Evolutionary conservation across 2,888 invertebrate genomes (phyloP).

Genomic region (Pristionchus fissidentatus): DNA sequence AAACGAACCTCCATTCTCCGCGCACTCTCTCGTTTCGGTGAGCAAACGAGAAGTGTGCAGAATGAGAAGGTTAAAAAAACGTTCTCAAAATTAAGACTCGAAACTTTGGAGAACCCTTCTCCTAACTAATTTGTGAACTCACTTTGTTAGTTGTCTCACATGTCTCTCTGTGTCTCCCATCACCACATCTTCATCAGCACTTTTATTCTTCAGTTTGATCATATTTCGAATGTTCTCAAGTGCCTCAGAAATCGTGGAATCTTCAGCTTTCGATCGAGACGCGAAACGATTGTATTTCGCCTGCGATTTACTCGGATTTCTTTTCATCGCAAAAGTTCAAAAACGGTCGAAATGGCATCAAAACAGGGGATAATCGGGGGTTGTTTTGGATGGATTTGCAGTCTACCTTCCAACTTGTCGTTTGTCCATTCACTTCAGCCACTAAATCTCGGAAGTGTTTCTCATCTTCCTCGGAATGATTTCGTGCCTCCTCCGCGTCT

Average conservation of each 20-base stretch:
- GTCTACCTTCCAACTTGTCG: slow-evolving; percentile 40
- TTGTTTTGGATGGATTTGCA: neutral
- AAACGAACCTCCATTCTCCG: too few species aligned
- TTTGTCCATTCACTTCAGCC: slow-evolving; percentile 23
- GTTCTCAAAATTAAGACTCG: too few species aligned
- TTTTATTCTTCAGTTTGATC: slow-evolving; percentile 13
- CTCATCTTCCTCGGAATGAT: slow-evolving; percentile 47
- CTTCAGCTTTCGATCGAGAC: slow-evolving; percentile 57
- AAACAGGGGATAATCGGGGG: neutral
- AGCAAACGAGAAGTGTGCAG: too few species aligned
- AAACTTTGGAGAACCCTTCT: too few species aligned
- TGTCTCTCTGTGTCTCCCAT: slow-evolving; percentile 51
- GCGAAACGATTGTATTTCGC: slow-evolving; percentile 59
- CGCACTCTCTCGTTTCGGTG: too few species aligned
- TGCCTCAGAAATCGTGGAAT: slow-evolving; percentile 49
- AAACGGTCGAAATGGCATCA: neutral
- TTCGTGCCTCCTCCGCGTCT: neutral
- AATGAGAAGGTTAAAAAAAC: too few species aligned
- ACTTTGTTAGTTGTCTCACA: slow-evolving; percentile 49
- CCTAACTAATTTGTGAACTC: too few species aligned
- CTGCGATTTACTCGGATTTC: slow-evolving; percentile 4
- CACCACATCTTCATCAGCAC: neutral
- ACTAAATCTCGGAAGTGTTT: slow-evolving; percentile 49
- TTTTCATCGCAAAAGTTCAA: neutral
- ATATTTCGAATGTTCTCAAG: slow-evolving; percentile 40